Evolutionary conservation across 2,113 vertebrate species (phyloP).

Genomic region (Chloropsis hardwickii): DNA sequence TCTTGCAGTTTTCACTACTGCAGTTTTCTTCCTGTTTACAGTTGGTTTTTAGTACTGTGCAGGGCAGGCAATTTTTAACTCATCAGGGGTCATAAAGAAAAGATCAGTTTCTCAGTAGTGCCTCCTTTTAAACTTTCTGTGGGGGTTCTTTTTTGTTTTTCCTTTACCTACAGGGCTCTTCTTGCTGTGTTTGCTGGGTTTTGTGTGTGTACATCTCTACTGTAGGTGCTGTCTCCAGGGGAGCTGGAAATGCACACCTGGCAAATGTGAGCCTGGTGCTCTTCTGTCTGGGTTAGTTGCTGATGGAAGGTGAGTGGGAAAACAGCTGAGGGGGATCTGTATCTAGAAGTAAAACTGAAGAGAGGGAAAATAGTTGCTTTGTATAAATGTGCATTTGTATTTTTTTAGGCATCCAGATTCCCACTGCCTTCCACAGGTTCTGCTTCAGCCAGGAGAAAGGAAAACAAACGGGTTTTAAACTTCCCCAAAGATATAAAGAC

Average conservation of each 20-base stretch:
- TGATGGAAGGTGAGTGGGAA: neutral
- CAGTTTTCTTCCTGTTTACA: neutral
- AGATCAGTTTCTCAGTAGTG: neutral
- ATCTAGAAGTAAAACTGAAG: neutral
- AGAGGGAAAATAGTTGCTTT: neutral
- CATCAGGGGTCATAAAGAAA: fast-evolving
- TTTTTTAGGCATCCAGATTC: neutral
- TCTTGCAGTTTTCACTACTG: neutral
- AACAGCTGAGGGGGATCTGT: neutral
- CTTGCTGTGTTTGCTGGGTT: neutral
- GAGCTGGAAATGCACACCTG: neutral
- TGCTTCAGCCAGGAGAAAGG: neutral
- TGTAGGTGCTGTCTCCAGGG: neutral
- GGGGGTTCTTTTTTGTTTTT: neutral
- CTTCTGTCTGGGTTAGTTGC: neutral
- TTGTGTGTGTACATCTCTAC: fast-evolving
- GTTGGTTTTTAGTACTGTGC: neutral
- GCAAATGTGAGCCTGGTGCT: neutral
- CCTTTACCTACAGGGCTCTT: neutral
- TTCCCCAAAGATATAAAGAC: neutral
- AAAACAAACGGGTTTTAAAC: neutral
- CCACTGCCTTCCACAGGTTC: neutral
- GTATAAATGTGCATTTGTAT: neutral
- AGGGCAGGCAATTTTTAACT: neutral
- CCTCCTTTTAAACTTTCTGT: neutral